Evolutionary conservation across 1,140 invertebrate genomes (phyloP).

Genomic region (Drosophila ogumai): DNA sequence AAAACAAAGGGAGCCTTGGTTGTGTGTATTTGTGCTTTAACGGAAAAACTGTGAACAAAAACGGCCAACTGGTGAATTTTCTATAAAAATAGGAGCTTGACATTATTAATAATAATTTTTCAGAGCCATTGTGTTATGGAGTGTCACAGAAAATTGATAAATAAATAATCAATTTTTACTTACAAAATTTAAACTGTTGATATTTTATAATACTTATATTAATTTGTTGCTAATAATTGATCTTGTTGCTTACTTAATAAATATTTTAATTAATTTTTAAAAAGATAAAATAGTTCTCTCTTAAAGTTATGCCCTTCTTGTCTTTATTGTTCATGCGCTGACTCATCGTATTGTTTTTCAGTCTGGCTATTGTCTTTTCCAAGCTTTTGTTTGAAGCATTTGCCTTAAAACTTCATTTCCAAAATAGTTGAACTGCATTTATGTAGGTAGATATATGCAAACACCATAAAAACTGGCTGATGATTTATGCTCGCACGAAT

Average conservation of each 20-base stretch:
- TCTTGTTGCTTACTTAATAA: background rate
- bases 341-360: conserved; percentile 17
- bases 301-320: background rate
- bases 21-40: conserved; percentile 2
- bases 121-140: background rate
- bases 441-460: background rate
- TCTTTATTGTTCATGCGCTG: background rate
- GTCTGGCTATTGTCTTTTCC: conserved; percentile 15
- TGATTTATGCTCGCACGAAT: conserved; percentile 51
- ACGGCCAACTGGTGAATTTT: background rate
- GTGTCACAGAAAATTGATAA: background rate
- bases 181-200: background rate
- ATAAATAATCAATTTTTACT: background rate
- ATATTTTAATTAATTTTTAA: background rate
- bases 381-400: conserved; percentile 28
- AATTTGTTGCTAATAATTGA: background rate
- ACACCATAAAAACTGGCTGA: conserved; percentile 12
- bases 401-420: conserved; percentile 4
- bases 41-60: conserved; percentile 2
- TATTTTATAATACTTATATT: background rate
- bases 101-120: background rate
- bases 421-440: conserved; percentile 20
- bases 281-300: too few relatives aligned
- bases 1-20: conserved; percentile 14
- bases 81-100: background rate